A percentile compares a stretch with the other conserved stretches of the same genome.
These are phyloP conservation scores for Gadus chalcogrammus DNA, from an alignment of 2,113 vertebrate genomes.

Conservation along the genomic window DNA sequence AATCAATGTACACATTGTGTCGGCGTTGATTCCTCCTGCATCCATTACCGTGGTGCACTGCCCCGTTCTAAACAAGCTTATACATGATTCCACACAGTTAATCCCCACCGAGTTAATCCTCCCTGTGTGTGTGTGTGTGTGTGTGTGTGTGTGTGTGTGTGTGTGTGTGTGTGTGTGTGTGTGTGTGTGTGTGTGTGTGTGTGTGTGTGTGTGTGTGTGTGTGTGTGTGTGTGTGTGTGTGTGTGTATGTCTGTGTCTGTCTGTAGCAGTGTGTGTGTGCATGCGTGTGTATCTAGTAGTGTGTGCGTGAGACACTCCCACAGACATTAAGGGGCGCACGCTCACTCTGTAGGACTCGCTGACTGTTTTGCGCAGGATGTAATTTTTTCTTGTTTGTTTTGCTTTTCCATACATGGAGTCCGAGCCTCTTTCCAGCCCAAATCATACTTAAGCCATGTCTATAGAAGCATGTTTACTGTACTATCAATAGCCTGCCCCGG, in stretches of 20 bases:
- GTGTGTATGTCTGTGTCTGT: too few relatives aligned
- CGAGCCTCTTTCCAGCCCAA: conserved; percentile 6
- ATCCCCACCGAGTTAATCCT: conserved; percentile 16
- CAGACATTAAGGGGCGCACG: conserved; percentile 4
- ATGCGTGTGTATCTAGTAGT: too few relatives aligned
- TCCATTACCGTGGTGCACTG: conserved; percentile 10
- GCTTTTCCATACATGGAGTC: conserved; percentile 19
- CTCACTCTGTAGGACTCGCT: conserved; percentile 5
- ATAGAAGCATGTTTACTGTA: conserved; percentile 39
- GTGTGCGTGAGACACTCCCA: neutral
- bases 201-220: conserved; percentile 2
- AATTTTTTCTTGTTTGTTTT: neutral
- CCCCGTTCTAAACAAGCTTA: conserved; percentile 17
- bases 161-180: conserved; percentile 7
- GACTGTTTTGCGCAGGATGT: neutral
- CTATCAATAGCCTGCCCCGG: conserved; percentile 40
- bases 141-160: conserved; percentile 1
- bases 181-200: neutral
- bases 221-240: conserved; percentile 4
- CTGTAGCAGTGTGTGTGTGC: neutral
- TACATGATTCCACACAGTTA: conserved; percentile 1
- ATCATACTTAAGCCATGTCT: conserved; percentile 27
- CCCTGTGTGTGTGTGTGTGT: neutral
- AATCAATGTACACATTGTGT: conserved; percentile 51
- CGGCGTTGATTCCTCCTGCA: conserved; percentile 16